Evolutionary conservation across 2,888 invertebrate genomes (phyloP), one percentile per base, ranked within the genome.

Genomic region (Stenodema calcarata): DNA sequence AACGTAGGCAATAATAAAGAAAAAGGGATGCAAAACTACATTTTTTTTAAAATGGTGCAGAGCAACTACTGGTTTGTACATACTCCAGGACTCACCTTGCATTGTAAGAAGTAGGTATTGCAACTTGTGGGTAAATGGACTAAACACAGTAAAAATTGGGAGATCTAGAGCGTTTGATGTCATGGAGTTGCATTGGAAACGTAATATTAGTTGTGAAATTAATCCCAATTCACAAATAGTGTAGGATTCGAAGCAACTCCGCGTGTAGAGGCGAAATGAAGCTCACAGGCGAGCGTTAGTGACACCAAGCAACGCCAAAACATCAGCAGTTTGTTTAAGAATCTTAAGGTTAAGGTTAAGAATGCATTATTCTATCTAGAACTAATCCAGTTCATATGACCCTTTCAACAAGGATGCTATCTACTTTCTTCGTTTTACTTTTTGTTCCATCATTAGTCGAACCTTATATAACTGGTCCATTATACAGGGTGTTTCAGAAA

Each of bases 61-160:
- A 35, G 35, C 35, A 35, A 35, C 35, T 35, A 35, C 16, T 47
- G 47, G 47, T 47, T 23, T 62, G 62, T 62, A 27, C 0, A 18
- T 16, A 23, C 9, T 23, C 62, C 7, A 62, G 16, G 62, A 73
- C 73, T 73, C 73, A 73, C 73, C 73, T 73, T 50, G 80, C 80
- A 80, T 80, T 54, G 30, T 50, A 35, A 78, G 78, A 80, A 30
- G 78, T n/a, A n/a, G n/a, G n/a, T 78, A 78, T 35, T 75, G 35
- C 18, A 42, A 78, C 78, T 78, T 44, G 62, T 62, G 62, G 54
- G 23, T 62, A 18, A 23, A 7, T 18, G 62, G 11, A 23, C 62
- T 23, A 62, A 23, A 18, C 62, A 62, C 23, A 62, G 62, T 62
- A 9, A 62, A 62, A 23, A 18, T 23, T 18, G 54, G 12, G 9